These are phyloP conservation scores for Clepsis dumicolana DNA, from an alignment of 2,888 invertebrate species.

Conservation along the genomic window DNA sequence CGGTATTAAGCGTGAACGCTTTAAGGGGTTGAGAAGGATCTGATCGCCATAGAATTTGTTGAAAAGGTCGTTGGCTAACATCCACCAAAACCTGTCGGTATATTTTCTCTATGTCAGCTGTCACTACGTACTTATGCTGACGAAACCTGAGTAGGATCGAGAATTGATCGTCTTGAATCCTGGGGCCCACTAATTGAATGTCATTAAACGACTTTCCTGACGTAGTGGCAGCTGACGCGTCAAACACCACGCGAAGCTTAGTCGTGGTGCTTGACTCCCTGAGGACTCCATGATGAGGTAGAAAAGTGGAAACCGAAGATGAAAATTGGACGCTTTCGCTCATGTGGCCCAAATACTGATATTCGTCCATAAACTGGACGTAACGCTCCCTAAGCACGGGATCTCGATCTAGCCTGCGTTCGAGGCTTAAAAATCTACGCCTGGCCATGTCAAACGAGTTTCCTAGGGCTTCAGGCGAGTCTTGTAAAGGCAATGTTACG, in stretches of 20 bases:
- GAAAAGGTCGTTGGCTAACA: background rate
- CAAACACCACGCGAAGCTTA: conserved; percentile 43
- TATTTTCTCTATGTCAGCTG: conserved; percentile 43
- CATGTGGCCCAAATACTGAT: conserved; percentile 44
- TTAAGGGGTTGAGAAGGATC: background rate
- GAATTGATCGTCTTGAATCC: conserved; percentile 45
- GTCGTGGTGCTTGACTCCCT: conserved; percentile 43
- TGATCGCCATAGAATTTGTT: background rate
- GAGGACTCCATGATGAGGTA: conserved; percentile 46
- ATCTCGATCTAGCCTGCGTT: conserved; percentile 36
- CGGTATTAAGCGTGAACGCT: background rate
- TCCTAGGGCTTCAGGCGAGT: conserved; percentile 43
- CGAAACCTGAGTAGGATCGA: conserved; percentile 44
- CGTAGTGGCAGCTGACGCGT: conserved; percentile 45
- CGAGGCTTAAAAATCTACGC: conserved; percentile 46
- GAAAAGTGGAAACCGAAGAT: conserved; percentile 19
- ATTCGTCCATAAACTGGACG: conserved; percentile 44
- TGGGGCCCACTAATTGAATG: conserved; percentile 43
- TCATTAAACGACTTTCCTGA: conserved; percentile 47
- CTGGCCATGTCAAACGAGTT: conserved; percentile 48
- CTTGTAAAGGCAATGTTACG: conserved; percentile 47
- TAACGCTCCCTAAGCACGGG: conserved; percentile 36
- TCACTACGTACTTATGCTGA: conserved; percentile 38
- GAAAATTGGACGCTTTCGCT: conserved; percentile 10
- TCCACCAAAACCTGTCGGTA: no score